Evolutionary conservation across 1,140 invertebrate species (phyloP).

Genomic region (Drosophila micromelanica): DNA sequence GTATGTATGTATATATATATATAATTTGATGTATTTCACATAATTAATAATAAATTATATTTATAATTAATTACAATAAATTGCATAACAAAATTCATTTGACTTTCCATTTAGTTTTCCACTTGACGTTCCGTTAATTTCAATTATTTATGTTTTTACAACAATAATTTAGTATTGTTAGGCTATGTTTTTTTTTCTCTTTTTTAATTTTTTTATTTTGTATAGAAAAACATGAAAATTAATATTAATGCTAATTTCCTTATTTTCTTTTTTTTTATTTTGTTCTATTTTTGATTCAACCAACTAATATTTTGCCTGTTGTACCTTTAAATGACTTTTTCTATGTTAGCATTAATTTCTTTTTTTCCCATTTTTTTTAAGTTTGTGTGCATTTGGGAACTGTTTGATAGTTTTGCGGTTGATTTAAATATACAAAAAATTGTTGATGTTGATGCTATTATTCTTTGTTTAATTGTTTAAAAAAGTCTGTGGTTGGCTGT

Average conservation of each 20-base stretch:
- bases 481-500: constrained; percentile 31
- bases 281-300: constrained; percentile 9
- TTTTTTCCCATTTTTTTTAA: constrained; percentile 10
- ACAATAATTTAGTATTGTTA: constrained; percentile 37
- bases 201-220: constrained; percentile 6
- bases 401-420: constrained; percentile 43
- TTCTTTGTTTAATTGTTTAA: constrained; percentile 30
- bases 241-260: constrained; percentile 41
- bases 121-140: constrained; percentile 34
- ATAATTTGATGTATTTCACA: constrained; percentile 45
- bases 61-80: constrained; percentile 73
- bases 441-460: constrained; percentile 23
- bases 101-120: constrained; percentile 37
- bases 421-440: constrained; percentile 31
- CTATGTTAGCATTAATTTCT: constrained; percentile 3
- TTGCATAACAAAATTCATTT: constrained; percentile 67
- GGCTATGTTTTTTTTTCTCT: constrained; percentile 16
- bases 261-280: constrained; percentile 3
- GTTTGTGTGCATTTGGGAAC: constrained; percentile 22
- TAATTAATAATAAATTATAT: constrained; percentile 67
- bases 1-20: constrained; percentile 34
- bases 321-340: constrained; percentile 13
- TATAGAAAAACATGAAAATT: constrained; percentile 58
- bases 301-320: constrained; percentile 7
- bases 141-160: constrained; percentile 49